Conservation (phyloP, 1,140 invertebrate species). For the Pissodes strobi region DNA sequence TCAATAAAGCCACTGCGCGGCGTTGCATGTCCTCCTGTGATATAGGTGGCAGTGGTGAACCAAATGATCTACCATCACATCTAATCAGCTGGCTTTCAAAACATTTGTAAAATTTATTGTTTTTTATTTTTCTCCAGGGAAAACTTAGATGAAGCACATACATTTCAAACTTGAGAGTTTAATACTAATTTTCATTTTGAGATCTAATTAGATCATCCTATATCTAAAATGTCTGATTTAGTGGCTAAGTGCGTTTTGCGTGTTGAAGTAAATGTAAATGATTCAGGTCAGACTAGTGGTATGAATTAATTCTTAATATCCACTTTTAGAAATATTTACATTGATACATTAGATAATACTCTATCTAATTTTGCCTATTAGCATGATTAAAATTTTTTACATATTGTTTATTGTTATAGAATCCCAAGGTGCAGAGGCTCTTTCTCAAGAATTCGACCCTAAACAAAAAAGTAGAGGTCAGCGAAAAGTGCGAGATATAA, state of each 20-base stretch:
- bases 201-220: too few relatives aligned
- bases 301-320: constrained; percentile 11
- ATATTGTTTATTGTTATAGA: constrained; percentile 17
- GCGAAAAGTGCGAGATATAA: constrained; percentile 65
- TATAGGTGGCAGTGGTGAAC: too few relatives aligned
- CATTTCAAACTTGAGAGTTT: too few relatives aligned
- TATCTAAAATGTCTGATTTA: constrained; percentile 55
- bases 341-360: background rate
- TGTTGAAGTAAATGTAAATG: constrained; percentile 61
- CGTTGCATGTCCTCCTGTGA: too few relatives aligned
- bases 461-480: constrained; percentile 45
- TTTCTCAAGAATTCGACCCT: constrained; percentile 13
- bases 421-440: constrained; percentile 30
- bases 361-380: background rate
- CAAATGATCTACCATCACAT: too few relatives aligned
- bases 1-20: too few relatives aligned
- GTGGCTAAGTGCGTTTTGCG: constrained; percentile 64
- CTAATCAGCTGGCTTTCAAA: too few relatives aligned
- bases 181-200: too few relatives aligned
- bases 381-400: background rate
- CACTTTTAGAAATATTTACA: background rate
- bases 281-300: constrained; percentile 52
- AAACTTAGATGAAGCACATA: too few relatives aligned
- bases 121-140: too few relatives aligned
- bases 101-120: too few relatives aligned